Percentiles rank a stretch among this genome's conserved stretches.
phyloP scores from a whole-genome alignment of 2,888 invertebrate species.

The Hirtodrosophila duncani region DNA sequence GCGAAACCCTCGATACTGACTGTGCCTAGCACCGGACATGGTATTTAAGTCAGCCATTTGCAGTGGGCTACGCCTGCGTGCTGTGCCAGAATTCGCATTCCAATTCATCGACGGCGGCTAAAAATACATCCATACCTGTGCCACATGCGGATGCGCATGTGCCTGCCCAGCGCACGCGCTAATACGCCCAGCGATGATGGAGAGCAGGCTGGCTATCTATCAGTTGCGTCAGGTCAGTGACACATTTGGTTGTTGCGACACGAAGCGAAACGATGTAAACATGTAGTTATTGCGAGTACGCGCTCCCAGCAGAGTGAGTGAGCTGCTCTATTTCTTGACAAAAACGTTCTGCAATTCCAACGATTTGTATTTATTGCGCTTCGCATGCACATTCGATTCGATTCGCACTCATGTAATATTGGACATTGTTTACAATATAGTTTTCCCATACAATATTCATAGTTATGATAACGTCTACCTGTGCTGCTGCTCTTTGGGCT shows the following conservation, averaged over 20 bases:
- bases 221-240: background rate
- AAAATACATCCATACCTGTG: background rate
- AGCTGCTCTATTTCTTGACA: background rate
- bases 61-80: background rate
- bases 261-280: background rate
- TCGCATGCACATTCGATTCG: too few species aligned
- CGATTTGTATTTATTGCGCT: conserved; percentile 48
- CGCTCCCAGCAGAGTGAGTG: conserved; percentile 17
- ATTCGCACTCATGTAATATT: too few species aligned
- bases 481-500: too few species aligned
- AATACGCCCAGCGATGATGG: conserved; percentile 2
- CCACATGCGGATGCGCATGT: conserved; percentile 33
- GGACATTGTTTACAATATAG: conserved; percentile 4
- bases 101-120: conserved; percentile 12
- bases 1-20: conserved; percentile 45
- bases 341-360: conserved; percentile 46
- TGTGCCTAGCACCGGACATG: background rate
- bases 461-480: too few species aligned
- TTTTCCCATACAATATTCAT: conserved; percentile 2
- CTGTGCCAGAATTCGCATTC: conserved; percentile 34
- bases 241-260: too few species aligned
- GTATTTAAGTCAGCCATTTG: conserved; percentile 41
- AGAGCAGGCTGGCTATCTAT: too few species aligned
- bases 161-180: conserved; percentile 34
- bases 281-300: conserved; percentile 4